Percentiles rank a stretch among this genome's conserved stretches.
Conservation (phyloP, 2,888 invertebrate genomes). For the Amphipyra berbera region DNA sequence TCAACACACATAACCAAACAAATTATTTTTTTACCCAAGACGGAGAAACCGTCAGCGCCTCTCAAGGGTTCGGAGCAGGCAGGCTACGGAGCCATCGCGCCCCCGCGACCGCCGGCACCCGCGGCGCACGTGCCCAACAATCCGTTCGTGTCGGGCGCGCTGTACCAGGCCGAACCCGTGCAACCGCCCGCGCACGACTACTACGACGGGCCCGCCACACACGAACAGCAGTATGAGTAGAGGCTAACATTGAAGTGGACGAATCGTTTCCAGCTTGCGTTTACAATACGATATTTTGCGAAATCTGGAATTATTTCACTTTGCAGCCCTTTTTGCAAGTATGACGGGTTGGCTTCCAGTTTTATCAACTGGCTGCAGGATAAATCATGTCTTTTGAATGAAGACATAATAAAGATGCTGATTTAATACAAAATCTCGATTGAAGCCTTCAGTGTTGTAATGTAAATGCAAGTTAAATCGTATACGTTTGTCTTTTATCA, state of each 20-base stretch:
- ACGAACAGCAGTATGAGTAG: conserved; percentile 43
- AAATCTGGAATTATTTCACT: not conserved
- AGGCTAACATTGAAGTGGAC: conserved; percentile 5
- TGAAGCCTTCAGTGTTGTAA: conserved; percentile 1
- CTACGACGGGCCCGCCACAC: conserved; percentile 69
- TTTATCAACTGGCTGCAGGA: too few species aligned
- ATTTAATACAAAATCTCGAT: not conserved
- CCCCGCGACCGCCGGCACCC: conserved; percentile 72
- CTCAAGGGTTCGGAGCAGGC: conserved; percentile 78
- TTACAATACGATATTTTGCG: conserved; percentile 7
- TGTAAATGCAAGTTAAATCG: conserved; percentile 13
- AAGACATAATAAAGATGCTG: too few species aligned
- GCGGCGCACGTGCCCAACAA: conserved; percentile 88
- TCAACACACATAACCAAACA: not conserved
- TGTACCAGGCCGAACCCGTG: conserved; percentile 91
- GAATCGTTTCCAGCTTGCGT: not conserved
- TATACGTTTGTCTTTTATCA: conserved; percentile 9
- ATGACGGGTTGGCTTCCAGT: not conserved
- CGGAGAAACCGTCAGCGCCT: conserved; percentile 79
- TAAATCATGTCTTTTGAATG: too few species aligned
- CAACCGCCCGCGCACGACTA: conserved; percentile 91
- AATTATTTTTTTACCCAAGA: conserved; percentile 65
- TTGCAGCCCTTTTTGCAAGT: not conserved
- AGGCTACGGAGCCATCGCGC: conserved; percentile 81
- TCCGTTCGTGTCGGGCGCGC: conserved; percentile 90